Percentiles rank a stretch among this genome's conserved stretches.
These are phyloP conservation scores for Mythimna loreyi DNA, from an alignment of 2,888 invertebrate genomes.

Conservation along the genomic window DNA sequence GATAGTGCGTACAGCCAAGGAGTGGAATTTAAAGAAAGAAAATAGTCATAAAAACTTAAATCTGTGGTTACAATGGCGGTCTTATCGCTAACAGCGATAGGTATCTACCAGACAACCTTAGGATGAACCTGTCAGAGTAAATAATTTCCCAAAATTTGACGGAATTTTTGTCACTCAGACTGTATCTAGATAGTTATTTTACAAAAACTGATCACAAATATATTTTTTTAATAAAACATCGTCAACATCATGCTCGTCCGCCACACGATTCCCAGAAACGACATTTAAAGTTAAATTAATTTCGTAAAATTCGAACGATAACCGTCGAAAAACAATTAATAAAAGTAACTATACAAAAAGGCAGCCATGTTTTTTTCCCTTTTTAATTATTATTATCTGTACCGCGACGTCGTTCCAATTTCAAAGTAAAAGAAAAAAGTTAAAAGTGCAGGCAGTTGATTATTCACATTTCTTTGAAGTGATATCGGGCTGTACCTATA, in stretches of 20 bases:
- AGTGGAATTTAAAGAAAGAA: no score
- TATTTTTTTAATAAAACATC: slow-evolving; percentile 26
- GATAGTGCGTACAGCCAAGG: no score
- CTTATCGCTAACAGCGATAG: no score
- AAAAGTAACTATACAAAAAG: slow-evolving; percentile 44
- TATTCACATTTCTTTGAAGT: slow-evolving; percentile 62
- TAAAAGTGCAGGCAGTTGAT: slow-evolving; percentile 30
- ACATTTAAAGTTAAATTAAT: slow-evolving; percentile 43
- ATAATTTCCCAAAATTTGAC: neutral
- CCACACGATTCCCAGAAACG: slow-evolving; percentile 45
- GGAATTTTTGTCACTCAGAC: neutral
- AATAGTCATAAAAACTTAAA: no score
- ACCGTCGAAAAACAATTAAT: slow-evolving; percentile 34
- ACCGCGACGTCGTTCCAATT: slow-evolving; percentile 44
- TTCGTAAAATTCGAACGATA: slow-evolving; percentile 39
- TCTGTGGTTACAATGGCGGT: no score
- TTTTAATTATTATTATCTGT: slow-evolving; percentile 42
- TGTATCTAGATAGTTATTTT: slow-evolving; percentile 4
- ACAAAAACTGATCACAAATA: slow-evolving; percentile 7
- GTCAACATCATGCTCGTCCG: slow-evolving; percentile 7
- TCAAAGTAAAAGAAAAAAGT: slow-evolving; percentile 43
- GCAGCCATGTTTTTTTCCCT: slow-evolving; percentile 30
- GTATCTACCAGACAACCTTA: no score
- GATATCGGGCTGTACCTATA: slow-evolving; percentile 32
- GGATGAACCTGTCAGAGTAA: no score